Percentiles rank a stretch among this genome's conserved stretches.
phyloP scores from a whole-genome alignment of 2,797 vertebrate genomes.

The Tenualosa ilisha region DNA sequence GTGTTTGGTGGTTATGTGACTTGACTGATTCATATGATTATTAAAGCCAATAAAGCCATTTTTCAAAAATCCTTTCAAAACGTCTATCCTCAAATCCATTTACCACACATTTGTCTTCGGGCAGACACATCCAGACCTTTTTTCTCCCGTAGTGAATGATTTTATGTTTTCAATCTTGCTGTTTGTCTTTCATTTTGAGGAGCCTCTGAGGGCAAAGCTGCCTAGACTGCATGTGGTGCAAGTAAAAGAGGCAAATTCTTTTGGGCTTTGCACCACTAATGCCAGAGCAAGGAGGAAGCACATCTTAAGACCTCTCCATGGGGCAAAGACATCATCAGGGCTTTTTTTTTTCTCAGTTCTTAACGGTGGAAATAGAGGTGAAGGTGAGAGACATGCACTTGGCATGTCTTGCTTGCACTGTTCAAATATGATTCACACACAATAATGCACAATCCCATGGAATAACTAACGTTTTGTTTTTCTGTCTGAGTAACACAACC shows the following conservation, averaged over 20 bases:
- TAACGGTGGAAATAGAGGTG: neutral
- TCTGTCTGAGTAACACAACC: neutral
- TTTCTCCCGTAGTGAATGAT: neutral
- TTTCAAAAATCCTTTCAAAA: no score
- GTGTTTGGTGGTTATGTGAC: no score
- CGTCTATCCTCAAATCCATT: neutral
- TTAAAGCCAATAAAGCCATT: no score
- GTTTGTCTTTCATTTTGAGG: conserved; percentile 16
- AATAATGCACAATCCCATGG: neutral
- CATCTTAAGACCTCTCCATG: neutral
- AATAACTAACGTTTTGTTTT: neutral
- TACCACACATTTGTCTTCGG: neutral
- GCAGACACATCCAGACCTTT: neutral
- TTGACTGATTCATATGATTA: no score
- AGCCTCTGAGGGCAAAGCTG: conserved; percentile 1
- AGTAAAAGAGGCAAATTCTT: neutral
- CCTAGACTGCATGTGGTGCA: neutral
- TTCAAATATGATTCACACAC: neutral
- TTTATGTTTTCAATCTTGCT: neutral
- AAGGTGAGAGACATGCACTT: neutral
- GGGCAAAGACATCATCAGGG: neutral
- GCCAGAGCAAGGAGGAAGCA: neutral
- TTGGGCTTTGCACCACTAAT: conserved; percentile 5
- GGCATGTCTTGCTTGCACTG: neutral
- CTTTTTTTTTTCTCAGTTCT: neutral